Conservation (phyloP, 1,140 invertebrate species). For the Xylocopa sonorina region DNA sequence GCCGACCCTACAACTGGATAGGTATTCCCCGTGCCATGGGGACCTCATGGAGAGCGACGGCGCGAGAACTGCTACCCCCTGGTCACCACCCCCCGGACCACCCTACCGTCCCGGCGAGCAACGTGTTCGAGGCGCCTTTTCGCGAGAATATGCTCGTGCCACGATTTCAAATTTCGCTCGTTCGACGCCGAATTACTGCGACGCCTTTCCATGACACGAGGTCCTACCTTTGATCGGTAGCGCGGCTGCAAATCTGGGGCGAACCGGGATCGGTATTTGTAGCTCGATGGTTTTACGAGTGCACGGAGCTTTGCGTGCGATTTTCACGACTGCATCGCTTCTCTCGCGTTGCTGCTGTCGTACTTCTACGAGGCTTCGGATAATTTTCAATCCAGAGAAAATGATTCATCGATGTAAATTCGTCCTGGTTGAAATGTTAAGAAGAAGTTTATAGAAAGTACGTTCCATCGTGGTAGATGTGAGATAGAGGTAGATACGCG, state of each 20-base stretch:
- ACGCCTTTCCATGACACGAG: not conserved
- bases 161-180: slow-evolving; percentile 30
- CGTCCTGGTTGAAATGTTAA: too few relatives aligned
- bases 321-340: too few relatives aligned
- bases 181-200: slow-evolving; percentile 22
- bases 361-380: too few relatives aligned
- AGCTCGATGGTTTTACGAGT: not conserved
- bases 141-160: slow-evolving; percentile 37
- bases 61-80: slow-evolving; percentile 65
- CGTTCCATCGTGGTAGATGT: not conserved
- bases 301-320: not conserved
- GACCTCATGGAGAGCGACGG: slow-evolving; percentile 70
- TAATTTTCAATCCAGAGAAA: too few relatives aligned
- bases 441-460: not conserved
- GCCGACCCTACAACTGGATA: slow-evolving; percentile 72
- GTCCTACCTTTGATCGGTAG: not conserved
- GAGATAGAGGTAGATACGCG: too few relatives aligned
- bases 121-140: slow-evolving; percentile 24
- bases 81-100: slow-evolving; percentile 33
- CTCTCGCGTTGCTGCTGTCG: too few relatives aligned
- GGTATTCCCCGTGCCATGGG: slow-evolving; percentile 63
- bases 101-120: slow-evolving; percentile 7
- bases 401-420: too few relatives aligned
- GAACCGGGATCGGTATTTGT: not conserved
- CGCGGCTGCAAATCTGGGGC: not conserved